A percentile compares a stretch with the other conserved stretches of the same genome.
Conservation (phyloP, 2,797 vertebrate genomes). For the Coluber constrictor region DNA sequence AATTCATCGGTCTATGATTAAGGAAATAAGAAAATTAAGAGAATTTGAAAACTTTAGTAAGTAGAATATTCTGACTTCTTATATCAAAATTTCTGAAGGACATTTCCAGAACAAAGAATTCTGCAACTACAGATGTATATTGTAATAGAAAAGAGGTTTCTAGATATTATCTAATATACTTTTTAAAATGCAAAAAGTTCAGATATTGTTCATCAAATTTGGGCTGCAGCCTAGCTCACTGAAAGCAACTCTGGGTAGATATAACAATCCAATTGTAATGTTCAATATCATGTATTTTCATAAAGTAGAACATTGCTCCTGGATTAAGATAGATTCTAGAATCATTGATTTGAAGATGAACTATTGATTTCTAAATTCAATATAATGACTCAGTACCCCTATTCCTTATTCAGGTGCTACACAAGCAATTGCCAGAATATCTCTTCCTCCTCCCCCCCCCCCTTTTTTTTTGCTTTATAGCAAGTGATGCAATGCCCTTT, state of each 20-base stretch:
- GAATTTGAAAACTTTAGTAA: not conserved
- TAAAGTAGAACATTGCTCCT: not conserved
- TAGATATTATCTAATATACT: not conserved
- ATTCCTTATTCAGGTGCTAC: not conserved
- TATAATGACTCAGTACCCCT: not conserved
- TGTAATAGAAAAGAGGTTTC: not conserved
- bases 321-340: not conserved
- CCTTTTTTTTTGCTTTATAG: not conserved
- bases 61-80: not conserved
- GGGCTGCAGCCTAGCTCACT: not conserved
- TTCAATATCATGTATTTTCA: not conserved
- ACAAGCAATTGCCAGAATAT: not conserved
- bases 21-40: too few relatives aligned
- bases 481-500: not conserved
- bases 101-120: not conserved
- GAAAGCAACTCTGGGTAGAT: not conserved
- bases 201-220: not conserved
- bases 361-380: not conserved
- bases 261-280: not conserved
- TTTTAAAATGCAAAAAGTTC: not conserved
- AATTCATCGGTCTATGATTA: not conserved
- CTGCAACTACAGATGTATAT: not conserved
- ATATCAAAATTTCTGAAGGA: not conserved
- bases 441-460: not conserved
- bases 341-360: not conserved